A percentile compares a stretch with the other conserved stretches of the same genome.
Evolutionary conservation across 2,888 invertebrate species (phyloP).

Genomic region (Pandemis cinnamomeana): DNA sequence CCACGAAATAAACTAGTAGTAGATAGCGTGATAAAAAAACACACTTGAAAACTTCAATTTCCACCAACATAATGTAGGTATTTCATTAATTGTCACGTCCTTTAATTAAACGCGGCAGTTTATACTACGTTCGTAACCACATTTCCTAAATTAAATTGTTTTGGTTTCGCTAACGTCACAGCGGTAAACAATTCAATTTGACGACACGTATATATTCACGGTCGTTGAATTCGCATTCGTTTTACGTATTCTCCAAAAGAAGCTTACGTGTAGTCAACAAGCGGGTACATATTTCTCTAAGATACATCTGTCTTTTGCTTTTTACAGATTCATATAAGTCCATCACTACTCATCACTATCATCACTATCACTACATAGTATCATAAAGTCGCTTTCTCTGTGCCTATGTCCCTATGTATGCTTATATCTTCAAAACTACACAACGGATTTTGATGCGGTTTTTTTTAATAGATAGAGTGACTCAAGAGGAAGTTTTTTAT

Average conservation of each 20-base stretch:
- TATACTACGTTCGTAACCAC: neutral
- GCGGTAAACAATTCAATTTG: constrained; percentile 2
- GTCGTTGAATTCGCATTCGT: neutral
- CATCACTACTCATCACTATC: no score
- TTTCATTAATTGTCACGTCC: neutral
- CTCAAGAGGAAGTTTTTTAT: no score
- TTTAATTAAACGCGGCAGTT: constrained; percentile 6
- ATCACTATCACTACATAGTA: no score
- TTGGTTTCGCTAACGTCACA: neutral
- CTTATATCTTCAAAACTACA: no score
- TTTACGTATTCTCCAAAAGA: neutral
- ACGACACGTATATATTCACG: neutral
- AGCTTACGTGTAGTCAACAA: neutral
- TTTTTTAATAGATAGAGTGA: no score
- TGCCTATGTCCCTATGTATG: no score
- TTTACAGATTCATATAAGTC: no score
- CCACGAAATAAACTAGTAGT: no score
- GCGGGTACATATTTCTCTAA: no score
- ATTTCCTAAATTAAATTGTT: constrained; percentile 9
- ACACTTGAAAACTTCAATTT: neutral
- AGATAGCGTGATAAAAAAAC: neutral
- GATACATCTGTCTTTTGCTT: no score
- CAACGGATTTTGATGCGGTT: no score
- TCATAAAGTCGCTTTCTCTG: no score
- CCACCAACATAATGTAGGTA: neutral